These are phyloP conservation scores for Neodon shergylaensis DNA, from an alignment of 2,113 vertebrate genomes.

Conservation along the genomic window DNA sequence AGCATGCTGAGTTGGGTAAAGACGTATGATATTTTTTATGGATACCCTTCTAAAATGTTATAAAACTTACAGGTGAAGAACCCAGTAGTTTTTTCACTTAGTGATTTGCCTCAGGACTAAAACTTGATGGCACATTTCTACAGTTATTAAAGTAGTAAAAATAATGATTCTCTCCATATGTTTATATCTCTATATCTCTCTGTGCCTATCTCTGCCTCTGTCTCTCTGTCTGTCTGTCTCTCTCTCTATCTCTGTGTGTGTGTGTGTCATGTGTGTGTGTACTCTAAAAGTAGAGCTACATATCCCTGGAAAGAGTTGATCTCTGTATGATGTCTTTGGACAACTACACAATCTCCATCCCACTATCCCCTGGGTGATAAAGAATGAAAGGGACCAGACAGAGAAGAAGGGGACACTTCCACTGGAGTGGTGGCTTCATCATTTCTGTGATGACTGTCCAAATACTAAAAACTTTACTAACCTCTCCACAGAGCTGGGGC, in stretches of 20 bases:
- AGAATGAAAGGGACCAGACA: not conserved
- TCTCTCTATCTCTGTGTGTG: not conserved
- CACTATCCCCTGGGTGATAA: not conserved
- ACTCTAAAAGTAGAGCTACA: not conserved
- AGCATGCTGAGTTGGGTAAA: constrained; percentile 4
- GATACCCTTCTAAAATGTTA: constrained; percentile 4
- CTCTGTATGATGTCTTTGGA: not conserved
- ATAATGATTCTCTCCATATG: not conserved
- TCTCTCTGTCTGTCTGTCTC: not conserved
- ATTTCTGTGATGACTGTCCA: not conserved
- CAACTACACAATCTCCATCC: not conserved
- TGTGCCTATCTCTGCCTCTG: not conserved
- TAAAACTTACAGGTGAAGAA: constrained; percentile 54
- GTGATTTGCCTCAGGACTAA: constrained; percentile 12
- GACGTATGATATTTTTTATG: not conserved
- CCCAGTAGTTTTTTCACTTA: not conserved
- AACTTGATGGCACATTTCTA: constrained; percentile 38
- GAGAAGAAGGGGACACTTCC: not conserved
- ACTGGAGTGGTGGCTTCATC: not conserved
- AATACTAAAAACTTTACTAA: not conserved
- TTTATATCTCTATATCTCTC: not conserved
- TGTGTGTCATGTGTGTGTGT: not conserved
- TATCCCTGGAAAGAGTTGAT: constrained; percentile 1
- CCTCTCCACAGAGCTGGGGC: not conserved
- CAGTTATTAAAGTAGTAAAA: not conserved